Conservation (phyloP, 2,888 invertebrate species). For the Scotopteryx bipunctaria region DNA sequence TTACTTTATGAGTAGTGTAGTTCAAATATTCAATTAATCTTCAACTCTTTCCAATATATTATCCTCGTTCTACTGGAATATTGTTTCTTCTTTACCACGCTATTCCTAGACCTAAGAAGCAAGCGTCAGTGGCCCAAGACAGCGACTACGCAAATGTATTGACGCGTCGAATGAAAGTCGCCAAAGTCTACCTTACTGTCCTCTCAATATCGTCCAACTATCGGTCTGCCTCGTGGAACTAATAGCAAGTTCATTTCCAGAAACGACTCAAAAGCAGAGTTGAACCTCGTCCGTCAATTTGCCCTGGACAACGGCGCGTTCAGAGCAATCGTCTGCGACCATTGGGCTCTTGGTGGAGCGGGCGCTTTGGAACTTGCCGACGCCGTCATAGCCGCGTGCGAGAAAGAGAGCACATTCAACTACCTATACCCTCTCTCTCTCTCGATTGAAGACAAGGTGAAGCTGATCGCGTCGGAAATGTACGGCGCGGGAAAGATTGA, state of each 20-base stretch:
- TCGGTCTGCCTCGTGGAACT: no score
- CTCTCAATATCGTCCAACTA: no score
- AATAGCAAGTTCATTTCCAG: constrained; percentile 65
- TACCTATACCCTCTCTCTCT: constrained; percentile 88
- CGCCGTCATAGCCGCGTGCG: constrained; percentile 92
- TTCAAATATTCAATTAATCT: no score
- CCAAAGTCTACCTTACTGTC: no score
- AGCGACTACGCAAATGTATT: no score
- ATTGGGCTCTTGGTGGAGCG: constrained; percentile 95
- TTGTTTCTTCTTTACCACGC: no score
- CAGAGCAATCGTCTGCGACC: constrained; percentile 93
- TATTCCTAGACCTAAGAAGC: no score
- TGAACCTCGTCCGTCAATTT: constrained; percentile 88
- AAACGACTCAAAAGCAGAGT: constrained; percentile 92
- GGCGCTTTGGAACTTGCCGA: constrained; percentile 94
- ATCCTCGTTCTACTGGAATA: no score
- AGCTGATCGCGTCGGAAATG: constrained; percentile 94
- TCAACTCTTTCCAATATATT: no score
- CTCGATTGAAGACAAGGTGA: constrained; percentile 93
- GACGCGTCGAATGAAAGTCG: no score
- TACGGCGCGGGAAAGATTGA: constrained; percentile 97
- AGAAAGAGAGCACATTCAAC: constrained; percentile 84
- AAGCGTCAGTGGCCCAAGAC: no score
- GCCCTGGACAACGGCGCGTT: constrained; percentile 92
- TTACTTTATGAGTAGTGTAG: no score